Conservation (phyloP, 2,888 invertebrate genomes). For the Matsumyia berberina region DNA sequence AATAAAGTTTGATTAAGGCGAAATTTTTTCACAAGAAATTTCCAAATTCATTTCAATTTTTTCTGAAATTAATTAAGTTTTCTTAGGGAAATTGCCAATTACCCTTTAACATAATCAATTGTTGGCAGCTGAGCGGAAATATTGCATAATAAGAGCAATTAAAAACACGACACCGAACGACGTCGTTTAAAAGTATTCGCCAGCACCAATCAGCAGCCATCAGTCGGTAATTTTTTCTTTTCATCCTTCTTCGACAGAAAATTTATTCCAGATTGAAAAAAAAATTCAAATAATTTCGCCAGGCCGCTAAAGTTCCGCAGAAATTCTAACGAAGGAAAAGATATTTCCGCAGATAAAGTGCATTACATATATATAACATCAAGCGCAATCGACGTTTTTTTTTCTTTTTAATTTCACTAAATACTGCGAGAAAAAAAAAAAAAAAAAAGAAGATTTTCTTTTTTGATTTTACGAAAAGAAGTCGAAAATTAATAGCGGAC, state of each 20-base stretch:
- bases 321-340: constrained; percentile 44
- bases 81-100: constrained; percentile 36
- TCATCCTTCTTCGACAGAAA: constrained; percentile 74
- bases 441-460: constrained; percentile 36
- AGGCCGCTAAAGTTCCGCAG: constrained; percentile 33
- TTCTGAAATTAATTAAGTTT: constrained; percentile 70
- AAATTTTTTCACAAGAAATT: constrained; percentile 71
- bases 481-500: constrained; percentile 14
- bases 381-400: constrained; percentile 68
- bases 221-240: constrained; percentile 76
- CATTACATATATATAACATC: constrained; percentile 63
- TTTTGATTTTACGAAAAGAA: constrained; percentile 40
- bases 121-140: constrained; percentile 14
- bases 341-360: constrained; percentile 62
- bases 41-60: constrained; percentile 59
- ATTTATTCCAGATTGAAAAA: constrained; percentile 74
- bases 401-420: constrained; percentile 48
- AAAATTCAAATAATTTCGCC: constrained; percentile 27
- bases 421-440: constrained; percentile 36
- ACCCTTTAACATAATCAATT: constrained; percentile 24
- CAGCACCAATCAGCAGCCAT: constrained; percentile 74
- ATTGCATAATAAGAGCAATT: constrained; percentile 72
- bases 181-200: constrained; percentile 69
- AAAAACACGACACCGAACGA: constrained; percentile 60
- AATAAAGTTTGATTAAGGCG: constrained; percentile 72